Conservation (phyloP, 2,888 invertebrate species). For the Macrophya annulata region DNA sequence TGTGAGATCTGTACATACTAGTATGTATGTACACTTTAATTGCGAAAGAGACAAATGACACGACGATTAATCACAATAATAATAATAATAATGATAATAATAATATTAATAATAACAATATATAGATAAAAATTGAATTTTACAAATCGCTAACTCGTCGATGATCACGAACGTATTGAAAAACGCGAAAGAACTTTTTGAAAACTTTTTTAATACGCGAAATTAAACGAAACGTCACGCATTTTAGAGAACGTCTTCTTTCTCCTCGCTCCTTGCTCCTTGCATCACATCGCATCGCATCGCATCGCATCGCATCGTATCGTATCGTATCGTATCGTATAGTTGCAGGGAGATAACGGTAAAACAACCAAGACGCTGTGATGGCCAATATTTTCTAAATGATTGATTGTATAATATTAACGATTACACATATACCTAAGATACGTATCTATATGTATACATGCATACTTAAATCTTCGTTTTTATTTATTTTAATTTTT, state of each 20-base stretch:
- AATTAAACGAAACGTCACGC: background rate
- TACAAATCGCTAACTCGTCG: background rate
- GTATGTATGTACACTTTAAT: background rate
- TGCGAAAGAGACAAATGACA: background rate
- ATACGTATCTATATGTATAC: background rate
- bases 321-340: background rate
- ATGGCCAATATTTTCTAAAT: constrained; percentile 24
- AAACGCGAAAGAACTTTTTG: background rate
- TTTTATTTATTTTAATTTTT: too few species aligned
- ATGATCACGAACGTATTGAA: background rate
- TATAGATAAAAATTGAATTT: background rate
- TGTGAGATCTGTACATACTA: background rate
- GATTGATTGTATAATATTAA: background rate
- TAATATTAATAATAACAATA: too few species aligned
- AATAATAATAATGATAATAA: too few species aligned
- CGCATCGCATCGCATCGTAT: background rate
- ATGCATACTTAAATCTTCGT: background rate
- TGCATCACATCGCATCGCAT: too few species aligned
- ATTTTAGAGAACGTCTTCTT: background rate
- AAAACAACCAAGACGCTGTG: background rate
- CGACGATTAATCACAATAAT: background rate
- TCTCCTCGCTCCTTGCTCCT: too few species aligned
- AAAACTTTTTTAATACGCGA: background rate
- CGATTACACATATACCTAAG: background rate
- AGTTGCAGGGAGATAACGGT: constrained; percentile 18